Evolutionary conservation across 2,888 invertebrate species (phyloP).

Genomic region (Torymus aiolomorphi): DNA sequence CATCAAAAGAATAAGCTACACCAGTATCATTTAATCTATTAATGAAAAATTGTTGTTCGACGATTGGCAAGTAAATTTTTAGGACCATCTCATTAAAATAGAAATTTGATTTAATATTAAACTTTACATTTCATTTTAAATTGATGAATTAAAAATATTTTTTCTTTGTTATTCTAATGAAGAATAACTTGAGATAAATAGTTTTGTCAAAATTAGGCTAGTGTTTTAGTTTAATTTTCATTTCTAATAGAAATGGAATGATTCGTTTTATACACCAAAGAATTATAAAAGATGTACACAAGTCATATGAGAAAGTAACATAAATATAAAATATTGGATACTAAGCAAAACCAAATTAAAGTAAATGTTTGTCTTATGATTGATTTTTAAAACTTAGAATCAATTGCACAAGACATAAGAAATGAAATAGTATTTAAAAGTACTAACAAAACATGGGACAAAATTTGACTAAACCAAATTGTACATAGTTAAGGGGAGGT

Average conservation of each 20-base stretch:
- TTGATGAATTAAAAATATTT: constrained; percentile 31
- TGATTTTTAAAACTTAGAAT: too few relatives aligned
- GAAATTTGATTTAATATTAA: constrained; percentile 19
- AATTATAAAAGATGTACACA: neutral
- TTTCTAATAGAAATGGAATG: constrained; percentile 36
- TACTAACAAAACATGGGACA: constrained; percentile 8
- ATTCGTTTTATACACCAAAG: constrained; percentile 23
- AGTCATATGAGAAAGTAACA: too few relatives aligned
- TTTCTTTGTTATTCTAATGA: constrained; percentile 1
- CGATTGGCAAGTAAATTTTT: constrained; percentile 22
- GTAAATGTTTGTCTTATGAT: neutral
- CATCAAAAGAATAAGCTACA: constrained; percentile 16
- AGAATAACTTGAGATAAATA: constrained; percentile 19
- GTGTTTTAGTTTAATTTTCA: constrained; percentile 12
- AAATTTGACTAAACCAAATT: constrained; percentile 18
- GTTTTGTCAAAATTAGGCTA: constrained; percentile 35
- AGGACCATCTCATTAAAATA: constrained; percentile 32
- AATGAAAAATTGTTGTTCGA: constrained; percentile 29
- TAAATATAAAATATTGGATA: too few relatives aligned
- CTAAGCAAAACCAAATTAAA: neutral
- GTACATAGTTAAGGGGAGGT: constrained; percentile 18
- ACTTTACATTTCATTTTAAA: constrained; percentile 17
- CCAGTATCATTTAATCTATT: constrained; percentile 9
- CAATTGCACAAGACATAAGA: neutral
- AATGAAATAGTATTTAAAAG: constrained; percentile 14